Evolutionary conservation across 2,797 vertebrate species (phyloP).

Genomic region (Cetoscarus ocellatus): DNA sequence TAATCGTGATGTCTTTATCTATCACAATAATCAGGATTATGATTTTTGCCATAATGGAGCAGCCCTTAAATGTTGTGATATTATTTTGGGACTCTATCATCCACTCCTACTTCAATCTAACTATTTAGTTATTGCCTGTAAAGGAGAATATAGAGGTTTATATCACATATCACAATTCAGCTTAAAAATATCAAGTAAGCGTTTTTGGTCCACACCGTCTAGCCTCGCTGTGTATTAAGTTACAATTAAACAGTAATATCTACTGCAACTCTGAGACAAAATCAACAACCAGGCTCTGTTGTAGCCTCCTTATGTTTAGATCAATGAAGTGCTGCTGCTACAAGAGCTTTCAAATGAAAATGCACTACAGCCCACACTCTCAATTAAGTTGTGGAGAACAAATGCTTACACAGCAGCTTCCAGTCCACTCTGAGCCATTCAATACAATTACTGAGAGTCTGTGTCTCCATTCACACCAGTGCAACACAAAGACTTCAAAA

Average conservation of each 20-base stretch:
- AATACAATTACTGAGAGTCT: constrained; percentile 13
- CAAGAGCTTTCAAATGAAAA: constrained; percentile 36
- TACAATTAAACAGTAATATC: constrained; percentile 22
- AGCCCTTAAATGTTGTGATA: too few species aligned
- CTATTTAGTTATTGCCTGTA: too few species aligned
- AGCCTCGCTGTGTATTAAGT: neutral
- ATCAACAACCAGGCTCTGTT: neutral
- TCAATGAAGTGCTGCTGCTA: constrained; percentile 32
- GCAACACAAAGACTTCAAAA: constrained; percentile 3
- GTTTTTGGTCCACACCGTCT: too few species aligned
- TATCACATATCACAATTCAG: too few species aligned
- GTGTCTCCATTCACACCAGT: constrained; percentile 11
- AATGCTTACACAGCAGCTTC: constrained; percentile 32
- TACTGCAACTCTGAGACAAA: neutral
- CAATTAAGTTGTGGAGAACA: constrained; percentile 22
- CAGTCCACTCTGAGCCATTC: constrained; percentile 1
- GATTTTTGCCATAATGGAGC: too few species aligned
- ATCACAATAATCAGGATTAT: too few species aligned
- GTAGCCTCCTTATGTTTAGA: constrained; percentile 13
- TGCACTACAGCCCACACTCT: neutral
- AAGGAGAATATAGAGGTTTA: too few species aligned
- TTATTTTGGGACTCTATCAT: too few species aligned
- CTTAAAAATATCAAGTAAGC: too few species aligned
- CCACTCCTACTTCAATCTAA: too few species aligned
- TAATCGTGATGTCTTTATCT: too few species aligned